Percentiles rank a stretch among this genome's conserved stretches.
Evolutionary conservation across 2,113 vertebrate species (phyloP).

Genomic region (Caloenas nicobarica): DNA sequence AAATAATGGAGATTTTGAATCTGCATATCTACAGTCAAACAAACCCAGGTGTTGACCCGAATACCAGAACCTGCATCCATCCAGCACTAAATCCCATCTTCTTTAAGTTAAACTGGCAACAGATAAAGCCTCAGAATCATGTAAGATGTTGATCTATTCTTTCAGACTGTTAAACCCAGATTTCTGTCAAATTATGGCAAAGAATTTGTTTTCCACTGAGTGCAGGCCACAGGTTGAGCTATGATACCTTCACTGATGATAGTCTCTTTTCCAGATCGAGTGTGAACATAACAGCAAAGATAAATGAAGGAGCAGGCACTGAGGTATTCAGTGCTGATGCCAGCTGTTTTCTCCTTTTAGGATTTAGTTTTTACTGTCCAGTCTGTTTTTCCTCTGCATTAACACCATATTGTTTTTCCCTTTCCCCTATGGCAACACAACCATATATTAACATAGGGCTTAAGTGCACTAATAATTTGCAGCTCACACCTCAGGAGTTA

Average conservation of each 20-base stretch:
- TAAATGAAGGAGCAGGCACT: neutral
- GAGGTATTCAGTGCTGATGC: neutral
- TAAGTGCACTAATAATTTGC: neutral
- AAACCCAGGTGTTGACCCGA: fast-evolving
- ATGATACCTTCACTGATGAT: neutral
- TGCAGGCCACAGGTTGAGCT: neutral
- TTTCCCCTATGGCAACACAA: neutral
- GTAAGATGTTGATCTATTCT: neutral
- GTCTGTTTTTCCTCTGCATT: neutral
- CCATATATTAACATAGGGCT: neutral
- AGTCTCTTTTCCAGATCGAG: neutral
- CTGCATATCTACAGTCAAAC: neutral
- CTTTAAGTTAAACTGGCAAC: neutral
- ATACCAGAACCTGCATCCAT: neutral
- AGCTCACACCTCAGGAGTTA: neutral
- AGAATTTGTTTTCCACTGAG: neutral
- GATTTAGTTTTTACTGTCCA: neutral
- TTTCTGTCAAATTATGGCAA: neutral
- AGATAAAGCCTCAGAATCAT: neutral
- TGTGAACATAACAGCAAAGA: neutral
- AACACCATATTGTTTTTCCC: neutral
- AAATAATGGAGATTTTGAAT: neutral
- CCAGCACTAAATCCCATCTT: neutral
- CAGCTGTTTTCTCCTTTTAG: neutral
- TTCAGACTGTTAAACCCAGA: neutral